A percentile compares a stretch with the other conserved stretches of the same genome.
Conservation (phyloP, 2,113 vertebrate genomes). For the Piprites chloris region DNA sequence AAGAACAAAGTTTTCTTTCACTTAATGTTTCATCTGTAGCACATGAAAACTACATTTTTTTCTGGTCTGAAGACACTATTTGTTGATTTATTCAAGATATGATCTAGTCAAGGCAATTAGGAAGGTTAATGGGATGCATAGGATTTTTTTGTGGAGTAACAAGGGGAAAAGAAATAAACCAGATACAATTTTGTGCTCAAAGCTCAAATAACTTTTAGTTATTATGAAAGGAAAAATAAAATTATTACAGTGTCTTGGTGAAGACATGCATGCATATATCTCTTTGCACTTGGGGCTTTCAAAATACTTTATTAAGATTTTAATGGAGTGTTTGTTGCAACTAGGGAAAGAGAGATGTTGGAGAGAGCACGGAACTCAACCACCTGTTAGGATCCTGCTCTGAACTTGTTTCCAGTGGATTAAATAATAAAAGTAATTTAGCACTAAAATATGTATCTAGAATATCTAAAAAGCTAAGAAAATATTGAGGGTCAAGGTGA, state of each 20-base stretch:
- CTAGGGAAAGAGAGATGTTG: neutral
- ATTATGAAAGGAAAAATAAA: neutral
- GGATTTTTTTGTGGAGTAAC: neutral
- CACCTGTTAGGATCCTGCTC: neutral
- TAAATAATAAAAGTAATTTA: neutral
- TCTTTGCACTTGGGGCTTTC: neutral
- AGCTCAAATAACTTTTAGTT: neutral
- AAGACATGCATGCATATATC: neutral
- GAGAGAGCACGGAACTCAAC: neutral
- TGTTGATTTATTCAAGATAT: neutral
- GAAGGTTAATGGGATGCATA: neutral
- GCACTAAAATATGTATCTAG: neutral
- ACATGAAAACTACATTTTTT: neutral
- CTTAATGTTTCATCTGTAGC: neutral
- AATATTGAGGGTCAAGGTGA: neutral
- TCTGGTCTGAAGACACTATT: neutral
- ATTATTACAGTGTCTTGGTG: neutral
- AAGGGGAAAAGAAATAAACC: neutral
- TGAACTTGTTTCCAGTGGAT: neutral
- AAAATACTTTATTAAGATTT: neutral
- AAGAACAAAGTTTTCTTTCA: neutral
- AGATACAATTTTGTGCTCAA: neutral
- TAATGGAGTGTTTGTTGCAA: neutral
- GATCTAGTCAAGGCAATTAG: neutral
- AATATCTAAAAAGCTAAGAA: neutral